Conservation (phyloP, 2,113 vertebrate genomes). For the Saimiri boliviensis region DNA sequence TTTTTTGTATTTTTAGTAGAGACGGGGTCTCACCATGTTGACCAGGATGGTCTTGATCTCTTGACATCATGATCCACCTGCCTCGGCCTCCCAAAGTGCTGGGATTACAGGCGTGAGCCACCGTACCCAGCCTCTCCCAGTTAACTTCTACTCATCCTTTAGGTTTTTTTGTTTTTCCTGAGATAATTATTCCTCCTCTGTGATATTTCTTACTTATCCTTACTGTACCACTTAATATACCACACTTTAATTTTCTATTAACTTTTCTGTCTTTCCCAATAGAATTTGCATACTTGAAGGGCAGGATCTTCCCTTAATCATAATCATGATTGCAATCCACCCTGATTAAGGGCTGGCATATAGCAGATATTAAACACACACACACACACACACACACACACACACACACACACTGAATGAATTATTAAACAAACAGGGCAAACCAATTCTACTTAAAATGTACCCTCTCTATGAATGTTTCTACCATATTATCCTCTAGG, state of each 20-base stretch:
- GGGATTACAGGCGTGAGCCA: too few relatives aligned
- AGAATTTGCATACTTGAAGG: not conserved
- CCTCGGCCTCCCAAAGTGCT: too few relatives aligned
- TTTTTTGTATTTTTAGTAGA: too few relatives aligned
- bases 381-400: not conserved
- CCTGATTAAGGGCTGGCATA: not conserved
- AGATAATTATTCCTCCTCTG: not conserved
- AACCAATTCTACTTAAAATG: not conserved
- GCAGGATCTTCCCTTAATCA: not conserved
- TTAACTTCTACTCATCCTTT: not conserved
- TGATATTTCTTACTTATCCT: not conserved
- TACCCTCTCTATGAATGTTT: not conserved
- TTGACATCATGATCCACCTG: too few relatives aligned
- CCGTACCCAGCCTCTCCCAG: too few relatives aligned
- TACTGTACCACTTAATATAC: not conserved
- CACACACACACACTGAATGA: not conserved
- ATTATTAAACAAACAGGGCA: not conserved
- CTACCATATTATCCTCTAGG: not conserved
- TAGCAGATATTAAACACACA: not conserved
- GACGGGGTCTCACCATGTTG: too few relatives aligned
- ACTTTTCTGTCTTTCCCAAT: not conserved
- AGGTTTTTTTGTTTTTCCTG: not conserved
- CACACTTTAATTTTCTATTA: not conserved
- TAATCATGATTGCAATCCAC: not conserved
- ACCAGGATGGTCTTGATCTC: too few relatives aligned